These are phyloP conservation scores for Porites cylindrica DNA, from an alignment of 92 coral and sea anemone species.

Conservation along the genomic window DNA sequence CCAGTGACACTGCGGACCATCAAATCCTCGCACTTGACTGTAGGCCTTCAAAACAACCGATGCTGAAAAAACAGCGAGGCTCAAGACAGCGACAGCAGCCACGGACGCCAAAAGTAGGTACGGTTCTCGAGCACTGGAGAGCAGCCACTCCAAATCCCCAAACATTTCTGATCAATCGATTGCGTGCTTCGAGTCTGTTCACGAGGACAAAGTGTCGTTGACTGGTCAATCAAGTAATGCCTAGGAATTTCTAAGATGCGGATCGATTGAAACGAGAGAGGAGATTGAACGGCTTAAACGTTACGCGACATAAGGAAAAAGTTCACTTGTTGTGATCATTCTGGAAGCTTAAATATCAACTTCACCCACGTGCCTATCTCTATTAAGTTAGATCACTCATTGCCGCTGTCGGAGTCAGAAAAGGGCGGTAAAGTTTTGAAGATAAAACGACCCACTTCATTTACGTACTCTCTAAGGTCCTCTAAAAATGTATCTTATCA, in stretches of 20 bases:
- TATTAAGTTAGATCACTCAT: slow-evolving; percentile 10
- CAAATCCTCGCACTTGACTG: slow-evolving; percentile 66
- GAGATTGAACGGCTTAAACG: slow-evolving; percentile 13
- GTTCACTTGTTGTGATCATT: neutral
- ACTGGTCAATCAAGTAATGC: neutral
- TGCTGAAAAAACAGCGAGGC: slow-evolving; percentile 10
- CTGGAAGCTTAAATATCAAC: slow-evolving; percentile 1
- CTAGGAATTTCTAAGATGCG: neutral
- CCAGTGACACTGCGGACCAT: slow-evolving; percentile 78
- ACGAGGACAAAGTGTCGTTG: slow-evolving; percentile 2
- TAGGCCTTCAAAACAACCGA: slow-evolving; percentile 24
- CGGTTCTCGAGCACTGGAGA: neutral
- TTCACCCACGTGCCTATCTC: neutral
- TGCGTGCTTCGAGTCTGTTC: slow-evolving; percentile 31
- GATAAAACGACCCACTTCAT: neutral
- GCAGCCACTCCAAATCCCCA: slow-evolving; percentile 28
- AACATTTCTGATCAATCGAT: slow-evolving; percentile 44
- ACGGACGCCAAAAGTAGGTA: neutral
- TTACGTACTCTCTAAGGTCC: neutral
- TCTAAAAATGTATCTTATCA: slow-evolving; percentile 1
- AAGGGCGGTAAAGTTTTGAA: neutral
- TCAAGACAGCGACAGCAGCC: neutral
- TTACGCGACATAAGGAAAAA: neutral
- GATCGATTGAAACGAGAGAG: neutral
- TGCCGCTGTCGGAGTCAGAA: slow-evolving; percentile 25